Evolutionary conservation across 2,797 vertebrate genomes (phyloP).

Genomic region (Lutjanus campechanus): DNA sequence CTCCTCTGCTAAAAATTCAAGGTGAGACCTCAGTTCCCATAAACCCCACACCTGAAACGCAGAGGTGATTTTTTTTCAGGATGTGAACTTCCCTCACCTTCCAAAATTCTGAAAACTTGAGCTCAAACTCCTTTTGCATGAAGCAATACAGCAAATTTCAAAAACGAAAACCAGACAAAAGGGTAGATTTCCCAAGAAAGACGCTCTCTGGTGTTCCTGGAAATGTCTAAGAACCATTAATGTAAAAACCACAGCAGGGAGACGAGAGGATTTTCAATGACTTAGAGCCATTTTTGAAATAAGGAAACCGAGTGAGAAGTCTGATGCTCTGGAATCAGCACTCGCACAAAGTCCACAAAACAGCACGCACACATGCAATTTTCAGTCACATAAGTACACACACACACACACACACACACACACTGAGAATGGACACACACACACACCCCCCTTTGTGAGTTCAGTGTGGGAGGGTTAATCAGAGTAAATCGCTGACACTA

Average conservation of each 20-base stretch:
- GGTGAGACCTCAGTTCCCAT: background rate
- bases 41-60: background rate
- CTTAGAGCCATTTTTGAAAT: background rate
- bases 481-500: slow-evolving; percentile 70
- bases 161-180: background rate
- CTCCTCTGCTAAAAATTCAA: background rate
- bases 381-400: background rate
- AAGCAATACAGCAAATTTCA: background rate
- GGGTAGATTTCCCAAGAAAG: background rate
- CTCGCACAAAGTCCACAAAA: slow-evolving; percentile 2
- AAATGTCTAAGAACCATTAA: background rate
- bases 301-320: background rate
- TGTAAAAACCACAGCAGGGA: slow-evolving; percentile 1
- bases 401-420: slow-evolving; percentile 10
- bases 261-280: background rate
- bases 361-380: background rate
- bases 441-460: slow-evolving; percentile 26
- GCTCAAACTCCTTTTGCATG: background rate
- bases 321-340: background rate
- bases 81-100: background rate
- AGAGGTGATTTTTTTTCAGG: too few species aligned
- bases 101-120: background rate
- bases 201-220: too few species aligned
- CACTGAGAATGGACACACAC: slow-evolving; percentile 9
- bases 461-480: slow-evolving; percentile 56